phyloP scores from a whole-genome alignment of 2,113 vertebrate species.

The Phocoena sinus region DNA sequence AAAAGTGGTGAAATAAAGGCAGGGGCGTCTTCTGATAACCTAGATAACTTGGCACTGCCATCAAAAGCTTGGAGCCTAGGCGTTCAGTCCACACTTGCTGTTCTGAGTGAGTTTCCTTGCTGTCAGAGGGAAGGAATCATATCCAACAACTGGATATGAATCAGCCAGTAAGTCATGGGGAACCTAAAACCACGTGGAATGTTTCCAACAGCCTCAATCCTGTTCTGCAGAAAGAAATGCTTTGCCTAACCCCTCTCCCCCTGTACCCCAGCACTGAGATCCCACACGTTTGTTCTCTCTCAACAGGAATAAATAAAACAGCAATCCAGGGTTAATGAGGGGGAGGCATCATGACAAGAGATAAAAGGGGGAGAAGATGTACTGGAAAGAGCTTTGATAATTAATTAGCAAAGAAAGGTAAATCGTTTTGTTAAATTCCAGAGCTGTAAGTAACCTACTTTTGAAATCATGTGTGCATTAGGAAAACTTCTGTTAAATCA shows the following conservation, averaged over 20 bases:
- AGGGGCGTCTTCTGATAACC: not conserved
- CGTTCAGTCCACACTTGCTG: not conserved
- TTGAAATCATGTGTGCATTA: not conserved
- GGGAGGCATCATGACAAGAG: slow-evolving; percentile 41
- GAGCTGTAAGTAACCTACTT: slow-evolving; percentile 67
- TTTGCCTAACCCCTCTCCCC: accelerated
- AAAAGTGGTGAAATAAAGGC: not conserved
- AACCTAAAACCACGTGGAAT: not conserved
- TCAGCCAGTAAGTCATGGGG: not conserved
- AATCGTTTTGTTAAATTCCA: slow-evolving; percentile 47
- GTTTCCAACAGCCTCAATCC: not conserved
- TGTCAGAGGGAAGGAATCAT: not conserved
- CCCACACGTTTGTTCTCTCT: not conserved
- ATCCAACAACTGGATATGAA: not conserved
- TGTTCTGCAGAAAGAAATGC: not conserved
- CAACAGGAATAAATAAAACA: not conserved
- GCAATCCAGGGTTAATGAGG: not conserved
- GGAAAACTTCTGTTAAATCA: slow-evolving; percentile 35
- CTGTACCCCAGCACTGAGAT: not conserved
- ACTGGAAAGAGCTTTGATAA: slow-evolving; percentile 63
- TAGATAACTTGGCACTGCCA: not conserved
- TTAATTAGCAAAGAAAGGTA: slow-evolving; percentile 53
- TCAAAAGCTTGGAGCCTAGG: no score
- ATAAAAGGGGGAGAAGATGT: slow-evolving; percentile 19
- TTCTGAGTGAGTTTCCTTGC: slow-evolving; percentile 8